These are phyloP conservation scores for Thamnophis sirtalis DNA, from an alignment of 2,113 vertebrate genomes.

Conservation along the genomic window DNA sequence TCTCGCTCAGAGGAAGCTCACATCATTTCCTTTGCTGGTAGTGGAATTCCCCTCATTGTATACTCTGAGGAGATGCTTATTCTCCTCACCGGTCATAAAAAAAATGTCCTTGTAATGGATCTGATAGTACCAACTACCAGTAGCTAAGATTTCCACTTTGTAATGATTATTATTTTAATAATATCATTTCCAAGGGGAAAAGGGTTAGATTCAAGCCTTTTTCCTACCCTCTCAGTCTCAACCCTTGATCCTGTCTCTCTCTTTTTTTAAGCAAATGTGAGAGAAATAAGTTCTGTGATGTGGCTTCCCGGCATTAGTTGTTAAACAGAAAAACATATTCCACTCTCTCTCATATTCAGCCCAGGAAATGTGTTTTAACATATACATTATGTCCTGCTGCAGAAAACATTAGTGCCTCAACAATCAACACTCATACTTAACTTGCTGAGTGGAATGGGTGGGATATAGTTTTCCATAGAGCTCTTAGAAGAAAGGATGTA, in stretches of 20 bases:
- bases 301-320: neutral
- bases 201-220: neutral
- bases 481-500: neutral
- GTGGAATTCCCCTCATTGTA: constrained; percentile 14
- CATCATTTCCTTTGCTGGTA: constrained; percentile 23
- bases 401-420: neutral
- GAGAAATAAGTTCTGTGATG: neutral
- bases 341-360: neutral
- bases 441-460: neutral
- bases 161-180: neutral
- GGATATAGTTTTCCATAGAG: neutral
- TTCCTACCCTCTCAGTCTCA: neutral
- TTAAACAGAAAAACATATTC: neutral
- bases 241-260: neutral
- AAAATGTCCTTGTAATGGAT: constrained; percentile 17
- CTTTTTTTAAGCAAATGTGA: neutral
- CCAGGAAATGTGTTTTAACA: neutral
- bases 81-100: constrained; percentile 7
- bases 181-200: neutral
- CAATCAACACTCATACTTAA: neutral
- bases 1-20: constrained; percentile 2
- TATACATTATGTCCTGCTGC: neutral
- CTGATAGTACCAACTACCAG: constrained; percentile 6
- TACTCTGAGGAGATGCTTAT: constrained; percentile 12
- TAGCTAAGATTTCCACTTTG: neutral